Evolutionary conservation across 1,140 invertebrate species (phyloP), one percentile per base, ranked within the genome.

Genomic region (Drosophila repleta): DNA sequence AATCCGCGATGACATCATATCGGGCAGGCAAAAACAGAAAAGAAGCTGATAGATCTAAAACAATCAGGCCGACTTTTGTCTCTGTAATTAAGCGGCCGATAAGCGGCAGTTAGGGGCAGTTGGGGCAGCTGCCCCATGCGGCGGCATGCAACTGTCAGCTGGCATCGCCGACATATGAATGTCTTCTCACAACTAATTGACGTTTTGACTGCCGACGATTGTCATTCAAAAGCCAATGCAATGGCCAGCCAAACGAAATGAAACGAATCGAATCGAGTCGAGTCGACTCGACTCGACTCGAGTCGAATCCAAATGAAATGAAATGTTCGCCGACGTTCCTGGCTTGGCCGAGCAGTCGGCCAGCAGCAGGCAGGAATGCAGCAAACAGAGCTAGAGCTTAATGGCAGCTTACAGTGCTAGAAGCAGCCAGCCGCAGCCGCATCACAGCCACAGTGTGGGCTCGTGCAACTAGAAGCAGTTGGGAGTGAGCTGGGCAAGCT

Each of bases 101-200:
- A 20, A 48, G 49, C 45, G 4, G 39, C 17, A 8, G n/a, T n/a
- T n/a, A 10, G 29, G 0, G 4, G 29, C 29, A 29, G 15, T 4
- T 37, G 24, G 24, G 45, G 79, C 45, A 20, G 60, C 55, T 57
- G 35, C 26, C 24, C 29, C 39, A 43, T 43, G 39, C 17, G 52
- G 52, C 26, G 13, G 51, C 29, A 55, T 51, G 52, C 57, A 64
- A 46, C 74, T 76, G 74, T 63, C 74, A 76, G 21, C 43, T 53
- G 39, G 21, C 60, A 61, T 52, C 46, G 63, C 64, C 76, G 80
- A 83, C 80, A 72, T 75, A 75, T 78, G 67, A 79, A 73, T 81
- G 77, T 81, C 82, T 84, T 81, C 66, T 85, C 74, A 87, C 81
- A 85, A 78, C 82, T 87, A 87, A 87, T 87, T 87, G 82, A 88